phyloP scores from a whole-genome alignment of 2,797 vertebrate genomes.

The Carcharodon carcharias region DNA sequence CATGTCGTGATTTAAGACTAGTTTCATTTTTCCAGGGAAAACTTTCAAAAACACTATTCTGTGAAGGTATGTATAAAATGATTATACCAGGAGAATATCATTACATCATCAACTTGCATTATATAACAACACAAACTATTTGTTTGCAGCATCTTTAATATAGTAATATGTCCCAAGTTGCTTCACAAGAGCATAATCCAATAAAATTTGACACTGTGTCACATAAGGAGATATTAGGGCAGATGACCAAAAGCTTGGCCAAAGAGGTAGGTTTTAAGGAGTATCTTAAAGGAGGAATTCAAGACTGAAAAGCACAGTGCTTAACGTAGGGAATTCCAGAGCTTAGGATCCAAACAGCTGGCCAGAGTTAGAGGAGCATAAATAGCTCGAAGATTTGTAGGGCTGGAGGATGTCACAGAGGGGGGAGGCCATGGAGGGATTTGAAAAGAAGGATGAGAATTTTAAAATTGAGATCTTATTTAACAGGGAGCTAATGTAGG shows the following conservation, averaged over 20 bases:
- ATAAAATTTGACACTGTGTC: background rate
- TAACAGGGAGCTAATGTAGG: too few relatives aligned
- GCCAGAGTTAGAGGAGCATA: too few relatives aligned
- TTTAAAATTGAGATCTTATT: too few relatives aligned
- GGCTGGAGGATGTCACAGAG: too few relatives aligned
- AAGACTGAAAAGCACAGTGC: background rate
- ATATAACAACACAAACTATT: background rate
- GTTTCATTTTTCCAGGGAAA: background rate
- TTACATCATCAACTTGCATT: background rate
- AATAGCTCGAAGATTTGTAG: too few relatives aligned
- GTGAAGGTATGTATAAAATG: background rate
- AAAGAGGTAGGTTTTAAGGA: background rate
- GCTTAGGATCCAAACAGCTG: background rate
- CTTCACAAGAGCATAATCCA: background rate
- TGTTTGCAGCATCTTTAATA: background rate
- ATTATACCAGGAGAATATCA: background rate
- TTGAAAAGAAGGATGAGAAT: too few relatives aligned
- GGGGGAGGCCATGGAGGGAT: too few relatives aligned
- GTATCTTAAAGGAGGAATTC: background rate
- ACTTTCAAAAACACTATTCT: background rate
- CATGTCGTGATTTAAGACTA: background rate
- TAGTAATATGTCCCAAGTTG: background rate
- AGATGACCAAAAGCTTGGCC: background rate
- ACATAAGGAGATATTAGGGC: background rate
- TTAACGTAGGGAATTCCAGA: background rate